Evolutionary conservation across 2,888 invertebrate genomes (phyloP).

Genomic region (Phyllotreta striolata): DNA sequence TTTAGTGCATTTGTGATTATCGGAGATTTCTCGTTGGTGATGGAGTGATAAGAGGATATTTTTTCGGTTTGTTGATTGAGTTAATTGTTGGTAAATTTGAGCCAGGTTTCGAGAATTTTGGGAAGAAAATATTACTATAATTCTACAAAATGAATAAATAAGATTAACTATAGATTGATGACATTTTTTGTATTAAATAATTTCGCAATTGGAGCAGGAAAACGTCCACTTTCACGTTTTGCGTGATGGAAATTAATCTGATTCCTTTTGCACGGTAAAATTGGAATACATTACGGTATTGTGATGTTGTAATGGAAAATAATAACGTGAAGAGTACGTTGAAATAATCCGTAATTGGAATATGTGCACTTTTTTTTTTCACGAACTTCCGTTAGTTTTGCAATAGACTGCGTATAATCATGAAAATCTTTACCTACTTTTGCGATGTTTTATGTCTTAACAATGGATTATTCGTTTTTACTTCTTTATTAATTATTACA

Average conservation of each 20-base stretch:
- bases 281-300: slow-evolving; percentile 1
- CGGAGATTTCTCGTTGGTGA: background rate
- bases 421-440: too few species aligned
- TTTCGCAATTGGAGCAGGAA: slow-evolving; percentile 15
- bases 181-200: too few species aligned
- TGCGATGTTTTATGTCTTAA: too few species aligned
- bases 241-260: slow-evolving; percentile 14
- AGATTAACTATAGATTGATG: too few species aligned
- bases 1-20: background rate
- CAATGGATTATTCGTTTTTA: too few species aligned
- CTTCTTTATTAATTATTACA: too few species aligned
- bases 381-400: too few species aligned
- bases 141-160: too few species aligned
- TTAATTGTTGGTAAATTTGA: slow-evolving; percentile 7
- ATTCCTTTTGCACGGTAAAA: slow-evolving; percentile 10
- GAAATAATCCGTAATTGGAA: too few species aligned
- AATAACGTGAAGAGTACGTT: background rate
- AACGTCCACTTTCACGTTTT: slow-evolving; percentile 8
- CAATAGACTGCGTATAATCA: too few species aligned
- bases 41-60: background rate
- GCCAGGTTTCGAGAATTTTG: slow-evolving; percentile 1
- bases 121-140: too few species aligned
- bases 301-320: slow-evolving; percentile 11
- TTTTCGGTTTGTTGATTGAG: slow-evolving; percentile 7
- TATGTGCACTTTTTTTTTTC: too few species aligned